Evolutionary conservation across 2,888 invertebrate species (phyloP).

Genomic region (Nasonia oneida): DNA sequence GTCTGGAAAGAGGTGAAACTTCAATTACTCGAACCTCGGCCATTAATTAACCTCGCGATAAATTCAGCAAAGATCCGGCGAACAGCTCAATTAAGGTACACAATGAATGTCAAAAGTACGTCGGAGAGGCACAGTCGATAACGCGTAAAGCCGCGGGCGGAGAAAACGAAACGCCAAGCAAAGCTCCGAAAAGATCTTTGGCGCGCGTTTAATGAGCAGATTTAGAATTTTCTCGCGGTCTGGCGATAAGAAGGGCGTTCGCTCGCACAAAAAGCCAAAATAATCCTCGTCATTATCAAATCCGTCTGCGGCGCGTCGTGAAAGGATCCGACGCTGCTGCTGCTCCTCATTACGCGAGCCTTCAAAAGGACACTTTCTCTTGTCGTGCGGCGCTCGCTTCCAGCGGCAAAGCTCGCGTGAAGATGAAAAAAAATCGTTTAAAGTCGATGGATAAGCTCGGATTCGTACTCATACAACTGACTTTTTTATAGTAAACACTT

Average conservation of each 20-base stretch:
- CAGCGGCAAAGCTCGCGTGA: not conserved
- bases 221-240: slow-evolving; percentile 78
- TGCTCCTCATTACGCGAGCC: slow-evolving; percentile 75
- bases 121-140: slow-evolving; percentile 46
- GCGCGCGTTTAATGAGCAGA: slow-evolving; percentile 75
- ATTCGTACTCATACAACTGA: too few relatives aligned
- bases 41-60: slow-evolving; percentile 62
- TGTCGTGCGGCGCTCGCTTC: not conserved
- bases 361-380: slow-evolving; percentile 62
- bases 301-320: slow-evolving; percentile 72
- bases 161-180: not conserved
- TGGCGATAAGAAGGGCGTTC: slow-evolving; percentile 73
- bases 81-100: slow-evolving; percentile 69
- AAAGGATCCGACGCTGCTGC: slow-evolving; percentile 72
- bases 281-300: slow-evolving; percentile 79
- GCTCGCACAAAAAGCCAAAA: slow-evolving; percentile 70
- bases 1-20: slow-evolving; percentile 48
- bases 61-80: slow-evolving; percentile 61
- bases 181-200: slow-evolving; percentile 46
- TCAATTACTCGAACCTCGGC: slow-evolving; percentile 48
- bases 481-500: not conserved
- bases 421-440: slow-evolving; percentile 28
- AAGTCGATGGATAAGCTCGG: not conserved
- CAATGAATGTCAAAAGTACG: slow-evolving; percentile 65
- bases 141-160: slow-evolving; percentile 23